Conservation (phyloP, 2,888 invertebrate genomes). For the Cantharis lateralis region DNA sequence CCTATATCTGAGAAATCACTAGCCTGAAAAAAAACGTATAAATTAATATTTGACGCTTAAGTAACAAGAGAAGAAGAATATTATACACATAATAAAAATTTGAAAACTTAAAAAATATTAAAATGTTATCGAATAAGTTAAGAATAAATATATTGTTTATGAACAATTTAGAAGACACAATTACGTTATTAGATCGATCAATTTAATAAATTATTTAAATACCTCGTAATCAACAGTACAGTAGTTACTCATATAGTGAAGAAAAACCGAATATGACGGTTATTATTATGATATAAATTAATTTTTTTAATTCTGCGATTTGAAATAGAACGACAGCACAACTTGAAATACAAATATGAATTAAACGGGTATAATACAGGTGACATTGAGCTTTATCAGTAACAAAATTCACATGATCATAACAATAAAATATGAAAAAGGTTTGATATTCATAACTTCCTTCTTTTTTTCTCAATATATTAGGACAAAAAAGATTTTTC, state of each 20-base stretch:
- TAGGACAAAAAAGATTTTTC: too few species aligned
- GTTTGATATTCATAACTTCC: background rate
- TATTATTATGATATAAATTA: background rate
- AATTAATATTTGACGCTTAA: background rate
- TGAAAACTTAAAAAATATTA: too few species aligned
- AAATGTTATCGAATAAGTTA: too few species aligned
- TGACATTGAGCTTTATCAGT: background rate
- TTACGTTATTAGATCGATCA: too few species aligned
- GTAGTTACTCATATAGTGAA: background rate
- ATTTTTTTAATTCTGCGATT: background rate
- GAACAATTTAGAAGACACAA: too few species aligned
- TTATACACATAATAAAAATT: too few species aligned
- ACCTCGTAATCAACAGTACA: background rate
- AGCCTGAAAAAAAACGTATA: slow-evolving; percentile 64
- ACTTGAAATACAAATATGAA: background rate
- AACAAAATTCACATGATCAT: background rate
- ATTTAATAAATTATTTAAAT: too few species aligned
- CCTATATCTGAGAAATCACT: slow-evolving; percentile 87
- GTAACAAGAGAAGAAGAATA: too few species aligned
- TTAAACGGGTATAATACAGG: background rate
- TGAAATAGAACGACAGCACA: too few species aligned
- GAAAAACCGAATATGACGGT: background rate
- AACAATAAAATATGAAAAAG: background rate
- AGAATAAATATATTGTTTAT: too few species aligned
- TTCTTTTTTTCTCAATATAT: background rate